Percentiles rank a stretch among this genome's conserved stretches.
Evolutionary conservation across 2,888 invertebrate species (phyloP).

Genomic region (Tipula helvola): DNA sequence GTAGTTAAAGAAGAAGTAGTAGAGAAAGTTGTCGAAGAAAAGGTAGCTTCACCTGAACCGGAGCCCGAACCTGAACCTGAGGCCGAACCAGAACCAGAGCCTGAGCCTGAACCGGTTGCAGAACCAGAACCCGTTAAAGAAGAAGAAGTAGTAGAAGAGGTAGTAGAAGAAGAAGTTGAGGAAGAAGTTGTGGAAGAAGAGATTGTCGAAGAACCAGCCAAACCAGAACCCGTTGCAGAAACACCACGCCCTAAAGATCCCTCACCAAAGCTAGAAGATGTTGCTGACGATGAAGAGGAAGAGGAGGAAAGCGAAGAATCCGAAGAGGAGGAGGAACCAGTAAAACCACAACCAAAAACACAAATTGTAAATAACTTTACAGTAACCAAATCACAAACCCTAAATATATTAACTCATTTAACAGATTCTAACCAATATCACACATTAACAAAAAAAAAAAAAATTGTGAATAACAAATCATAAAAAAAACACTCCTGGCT

Average conservation of each 20-base stretch:
- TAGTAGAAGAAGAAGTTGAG: conserved; percentile 5
- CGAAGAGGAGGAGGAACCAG: conserved; percentile 7
- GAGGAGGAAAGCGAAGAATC: not conserved
- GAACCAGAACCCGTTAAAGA: not conserved
- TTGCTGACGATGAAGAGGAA: conserved; percentile 9
- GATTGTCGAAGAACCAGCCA: not conserved
- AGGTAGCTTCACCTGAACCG: not conserved
- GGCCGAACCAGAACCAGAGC: not conserved
- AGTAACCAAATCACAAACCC: not conserved
- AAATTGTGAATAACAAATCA: not conserved
- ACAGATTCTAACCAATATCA: not conserved
- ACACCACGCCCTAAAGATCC: not conserved
- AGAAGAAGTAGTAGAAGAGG: not conserved
- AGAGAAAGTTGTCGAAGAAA: not conserved
- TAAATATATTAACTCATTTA: not conserved
- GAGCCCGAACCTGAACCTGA: not conserved
- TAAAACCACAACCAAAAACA: not conserved
- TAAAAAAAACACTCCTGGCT: not conserved
- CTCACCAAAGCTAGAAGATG: conserved; percentile 7
- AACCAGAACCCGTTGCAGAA: not conserved
- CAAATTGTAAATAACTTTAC: not conserved
- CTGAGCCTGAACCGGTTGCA: not conserved
- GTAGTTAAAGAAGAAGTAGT: not conserved
- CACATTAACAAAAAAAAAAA: not conserved
- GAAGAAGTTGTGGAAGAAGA: not conserved